Evolutionary conservation across 2,113 vertebrate genomes (phyloP).

Genomic region (Tauraco erythrolophus): DNA sequence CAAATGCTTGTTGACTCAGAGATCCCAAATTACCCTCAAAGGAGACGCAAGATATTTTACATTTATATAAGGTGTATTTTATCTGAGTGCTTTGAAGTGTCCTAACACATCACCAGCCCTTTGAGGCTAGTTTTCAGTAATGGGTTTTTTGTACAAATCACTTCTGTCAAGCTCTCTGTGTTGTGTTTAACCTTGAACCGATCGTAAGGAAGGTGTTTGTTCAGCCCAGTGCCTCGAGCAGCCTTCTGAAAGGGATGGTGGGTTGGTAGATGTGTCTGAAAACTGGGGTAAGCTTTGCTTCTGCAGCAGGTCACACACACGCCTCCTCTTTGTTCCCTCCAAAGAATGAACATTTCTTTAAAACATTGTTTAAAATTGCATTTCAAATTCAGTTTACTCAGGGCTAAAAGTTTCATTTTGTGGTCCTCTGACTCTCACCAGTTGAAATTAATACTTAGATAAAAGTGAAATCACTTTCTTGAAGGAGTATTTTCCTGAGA

Average conservation of each 20-base stretch:
- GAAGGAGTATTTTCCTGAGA: not conserved
- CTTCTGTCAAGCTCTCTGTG: not conserved
- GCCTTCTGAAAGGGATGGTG: not conserved
- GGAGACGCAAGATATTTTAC: not conserved
- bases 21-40: not conserved
- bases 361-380: not conserved
- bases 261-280: not conserved
- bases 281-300: not conserved
- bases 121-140: not conserved
- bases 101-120: not conserved
- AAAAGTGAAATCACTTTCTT: not conserved
- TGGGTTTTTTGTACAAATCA: not conserved
- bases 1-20: not conserved
- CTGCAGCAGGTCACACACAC: not conserved
- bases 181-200: not conserved
- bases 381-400: not conserved
- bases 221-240: rapidly evolving
- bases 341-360: not conserved
- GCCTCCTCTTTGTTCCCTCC: not conserved
- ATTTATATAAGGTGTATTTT: not conserved
- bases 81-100: not conserved
- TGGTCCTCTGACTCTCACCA: not conserved
- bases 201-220: not conserved
- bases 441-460: not conserved
- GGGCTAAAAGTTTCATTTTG: not conserved